These are phyloP conservation scores for Sisyra terminalis DNA, from an alignment of 2,888 invertebrate species.

Conservation along the genomic window DNA sequence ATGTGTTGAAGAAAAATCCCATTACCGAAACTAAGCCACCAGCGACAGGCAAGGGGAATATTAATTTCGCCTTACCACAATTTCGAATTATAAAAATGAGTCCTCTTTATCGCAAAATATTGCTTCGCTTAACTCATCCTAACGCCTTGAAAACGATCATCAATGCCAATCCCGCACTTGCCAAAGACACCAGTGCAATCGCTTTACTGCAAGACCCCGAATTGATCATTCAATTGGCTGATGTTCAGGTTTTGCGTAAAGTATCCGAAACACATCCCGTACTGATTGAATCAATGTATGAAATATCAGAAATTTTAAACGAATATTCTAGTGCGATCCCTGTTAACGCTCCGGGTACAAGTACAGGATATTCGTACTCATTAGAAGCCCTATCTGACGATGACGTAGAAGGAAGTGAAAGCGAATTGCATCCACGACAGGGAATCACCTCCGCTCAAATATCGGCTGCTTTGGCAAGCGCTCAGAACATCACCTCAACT, in stretches of 20 bases:
- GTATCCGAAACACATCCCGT: conserved; percentile 52
- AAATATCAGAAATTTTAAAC: conserved; percentile 17
- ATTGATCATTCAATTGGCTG: conserved; percentile 51
- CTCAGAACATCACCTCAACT: conserved; percentile 19
- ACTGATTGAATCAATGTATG: conserved; percentile 32
- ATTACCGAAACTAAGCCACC: conserved; percentile 24
- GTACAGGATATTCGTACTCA: conserved; percentile 32
- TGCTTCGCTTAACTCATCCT: conserved; percentile 34
- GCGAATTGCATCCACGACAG: conserved; percentile 21
- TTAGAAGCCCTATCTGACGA: conserved; percentile 35
- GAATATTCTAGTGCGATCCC: conserved; percentile 34
- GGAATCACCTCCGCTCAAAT: conserved; percentile 59
- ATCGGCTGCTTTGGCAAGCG: conserved; percentile 53
- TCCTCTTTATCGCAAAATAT: conserved; percentile 45
- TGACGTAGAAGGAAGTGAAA: conserved; percentile 33
- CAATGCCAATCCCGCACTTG: conserved; percentile 49
- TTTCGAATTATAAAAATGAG: conserved; percentile 41
- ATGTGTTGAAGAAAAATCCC: conserved; percentile 32
- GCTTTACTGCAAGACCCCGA: conserved; percentile 64
- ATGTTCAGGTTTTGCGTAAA: conserved; percentile 46
- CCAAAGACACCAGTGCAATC: conserved; percentile 52
- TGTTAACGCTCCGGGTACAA: conserved; percentile 32
- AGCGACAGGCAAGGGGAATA: conserved; percentile 36
- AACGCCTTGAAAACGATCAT: conserved; percentile 48
- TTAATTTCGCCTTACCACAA: conserved; percentile 42